Conservation (phyloP, 2,113 vertebrate species). For the Malaclemys terrapin region DNA sequence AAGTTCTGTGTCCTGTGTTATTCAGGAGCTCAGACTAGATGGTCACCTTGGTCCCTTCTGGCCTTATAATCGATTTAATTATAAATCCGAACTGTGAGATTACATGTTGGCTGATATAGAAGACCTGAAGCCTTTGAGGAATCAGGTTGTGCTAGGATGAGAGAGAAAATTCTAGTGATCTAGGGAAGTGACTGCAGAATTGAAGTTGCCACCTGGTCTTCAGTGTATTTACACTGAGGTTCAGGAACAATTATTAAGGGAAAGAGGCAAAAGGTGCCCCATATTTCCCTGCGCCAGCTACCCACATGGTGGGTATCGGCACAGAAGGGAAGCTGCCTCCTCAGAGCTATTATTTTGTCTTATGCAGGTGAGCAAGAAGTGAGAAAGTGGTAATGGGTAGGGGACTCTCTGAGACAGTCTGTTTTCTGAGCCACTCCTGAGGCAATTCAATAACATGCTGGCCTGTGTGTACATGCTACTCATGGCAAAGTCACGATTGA, state of each 20-base stretch:
- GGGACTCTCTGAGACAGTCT: not conserved
- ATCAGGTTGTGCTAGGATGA: not conserved
- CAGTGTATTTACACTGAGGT: conserved; percentile 10
- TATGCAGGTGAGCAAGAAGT: not conserved
- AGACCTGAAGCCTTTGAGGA: not conserved
- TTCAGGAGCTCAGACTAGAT: not conserved
- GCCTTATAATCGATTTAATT: not conserved
- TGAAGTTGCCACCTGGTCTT: not conserved
- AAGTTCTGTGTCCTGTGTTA: not conserved
- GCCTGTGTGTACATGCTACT: not conserved
- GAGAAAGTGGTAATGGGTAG: not conserved
- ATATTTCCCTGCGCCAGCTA: not conserved
- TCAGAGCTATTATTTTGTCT: not conserved
- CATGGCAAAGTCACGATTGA: not conserved
- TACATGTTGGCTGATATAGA: not conserved
- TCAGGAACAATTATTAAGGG: not conserved
- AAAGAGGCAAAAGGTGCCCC: not conserved
- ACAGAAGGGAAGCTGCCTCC: not conserved
- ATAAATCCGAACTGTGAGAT: not conserved
- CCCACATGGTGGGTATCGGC: not conserved
- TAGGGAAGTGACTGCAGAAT: not conserved
- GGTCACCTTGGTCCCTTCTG: not conserved
- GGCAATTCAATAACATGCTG: not conserved
- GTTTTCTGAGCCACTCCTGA: not conserved
- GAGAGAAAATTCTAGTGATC: not conserved